Percentiles rank a stretch among this genome's conserved stretches.
Evolutionary conservation across 2,797 vertebrate species (phyloP).

Genomic region (Melanotaenia maccullochi): DNA sequence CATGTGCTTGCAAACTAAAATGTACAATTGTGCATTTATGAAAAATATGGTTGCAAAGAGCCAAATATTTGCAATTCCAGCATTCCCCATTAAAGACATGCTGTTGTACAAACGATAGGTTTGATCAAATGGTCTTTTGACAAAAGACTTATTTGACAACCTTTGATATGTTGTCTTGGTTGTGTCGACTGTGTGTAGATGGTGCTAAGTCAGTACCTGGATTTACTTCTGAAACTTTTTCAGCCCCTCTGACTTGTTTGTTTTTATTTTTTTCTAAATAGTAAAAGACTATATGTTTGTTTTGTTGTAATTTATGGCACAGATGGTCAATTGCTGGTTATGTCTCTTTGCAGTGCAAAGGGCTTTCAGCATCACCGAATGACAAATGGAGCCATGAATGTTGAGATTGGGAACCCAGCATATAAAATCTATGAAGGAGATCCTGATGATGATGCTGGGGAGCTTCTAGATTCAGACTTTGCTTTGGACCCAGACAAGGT

Average conservation of each 20-base stretch:
- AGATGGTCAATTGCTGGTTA: not conserved
- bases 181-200: constrained; percentile 56
- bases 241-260: constrained; percentile 33
- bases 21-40: constrained; percentile 49
- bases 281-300: not conserved
- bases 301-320: not conserved
- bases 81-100: constrained; percentile 69
- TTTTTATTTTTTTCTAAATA: constrained; percentile 21
- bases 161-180: constrained; percentile 60
- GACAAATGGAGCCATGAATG: constrained; percentile 95
- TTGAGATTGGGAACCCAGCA: constrained; percentile 94
- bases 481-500: constrained; percentile 95
- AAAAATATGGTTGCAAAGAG: constrained; percentile 64
- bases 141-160: constrained; percentile 68
- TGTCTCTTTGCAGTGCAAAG: constrained; percentile 85
- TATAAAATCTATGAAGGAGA: constrained; percentile 97
- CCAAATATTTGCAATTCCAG: constrained; percentile 64
- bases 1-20: constrained; percentile 61
- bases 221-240: constrained; percentile 34
- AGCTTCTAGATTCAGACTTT: constrained; percentile 93
- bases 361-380: constrained; percentile 96
- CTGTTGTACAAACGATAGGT: constrained; percentile 47
- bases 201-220: constrained; percentile 37
- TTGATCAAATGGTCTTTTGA: constrained; percentile 74
- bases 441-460: constrained; percentile 90